Base-by-base conservation (phyloP, 2,888 invertebrate genomes). In the Drosophila subsilvestris region DNA sequence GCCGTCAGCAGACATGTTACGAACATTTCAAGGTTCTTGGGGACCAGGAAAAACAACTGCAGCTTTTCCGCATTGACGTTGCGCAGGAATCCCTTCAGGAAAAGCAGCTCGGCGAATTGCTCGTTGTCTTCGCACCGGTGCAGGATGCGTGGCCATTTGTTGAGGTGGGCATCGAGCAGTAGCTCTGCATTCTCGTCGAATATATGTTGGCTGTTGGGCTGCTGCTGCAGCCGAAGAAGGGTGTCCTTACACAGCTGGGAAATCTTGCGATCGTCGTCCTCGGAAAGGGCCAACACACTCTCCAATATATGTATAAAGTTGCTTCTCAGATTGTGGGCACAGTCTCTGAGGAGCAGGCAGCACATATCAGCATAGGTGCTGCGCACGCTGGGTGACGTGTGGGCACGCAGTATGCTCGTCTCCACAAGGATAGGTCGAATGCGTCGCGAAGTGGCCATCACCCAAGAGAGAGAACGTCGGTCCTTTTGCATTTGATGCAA, bases 51-150 rank as follows among this genome's bases (percentile, higher is more conserved):
- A 27, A 95, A 92, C 8, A 92, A 88, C 27, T 94, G 93, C 18
- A 96, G 92, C 71, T 93, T 93, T 79, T 93, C 93, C 17, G 93
- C 90, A 8, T 93, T 93, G 56, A 96, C 91, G 57, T 95, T 91
- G 57, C 92, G 91, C 12, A 96, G 86, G 90, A 96, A 96, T 3
- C 96, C 96, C 73, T 94, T 93, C 0, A 96, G 79, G 54, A 95
- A 93, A 82, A 94, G 94, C 51, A 97, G 90, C 6, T 94, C 93
- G 0, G 94, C 92, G 25, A 94, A 88, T 89, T 96, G 96, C 76
- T 94, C 93, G 1, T 84, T 89, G 27, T 94, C 93, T 80, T 95
- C 96, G 94, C 94, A 93, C 82, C 95, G 95, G 78, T 96, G 93
- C 70, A 95, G 91, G 43, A 93, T 93, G 73, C 95, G 93, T 0